Conservation (phyloP, 2,797 vertebrate genomes). For the Bovichtus variegatus region DNA sequence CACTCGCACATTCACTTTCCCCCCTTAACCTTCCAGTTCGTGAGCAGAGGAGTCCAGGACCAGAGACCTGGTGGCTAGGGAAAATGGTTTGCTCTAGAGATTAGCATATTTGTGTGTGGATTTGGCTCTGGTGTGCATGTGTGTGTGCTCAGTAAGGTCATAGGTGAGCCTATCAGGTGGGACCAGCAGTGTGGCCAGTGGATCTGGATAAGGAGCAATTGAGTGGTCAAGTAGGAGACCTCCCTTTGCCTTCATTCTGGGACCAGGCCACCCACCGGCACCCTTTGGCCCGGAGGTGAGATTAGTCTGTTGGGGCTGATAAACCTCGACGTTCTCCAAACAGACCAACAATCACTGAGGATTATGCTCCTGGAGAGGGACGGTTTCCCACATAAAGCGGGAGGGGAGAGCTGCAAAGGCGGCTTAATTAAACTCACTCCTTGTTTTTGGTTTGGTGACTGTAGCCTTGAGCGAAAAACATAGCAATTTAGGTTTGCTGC, state of each 20-base stretch:
- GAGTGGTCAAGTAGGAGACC: conserved; percentile 85
- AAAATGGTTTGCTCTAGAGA: conserved; percentile 62
- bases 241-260: conserved; percentile 87
- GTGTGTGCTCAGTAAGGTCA: conserved; percentile 43
- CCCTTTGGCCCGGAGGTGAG: conserved; percentile 64
- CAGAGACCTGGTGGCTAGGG: conserved; percentile 18
- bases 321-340: conserved; percentile 60
- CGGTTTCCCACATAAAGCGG: conserved; percentile 56
- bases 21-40: conserved; percentile 18
- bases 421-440: conserved; percentile 31
- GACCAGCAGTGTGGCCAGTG: conserved; percentile 54
- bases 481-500: conserved; percentile 30
- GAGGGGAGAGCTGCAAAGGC: conserved; percentile 38
- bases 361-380: conserved; percentile 50
- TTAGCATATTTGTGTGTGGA: conserved; percentile 57
- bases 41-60: conserved; percentile 23
- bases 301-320: conserved; percentile 74
- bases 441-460: conserved; percentile 27
- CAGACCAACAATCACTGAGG: conserved; percentile 57
- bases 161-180: conserved; percentile 73
- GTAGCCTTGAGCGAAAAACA: conserved; percentile 29
- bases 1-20: background rate
- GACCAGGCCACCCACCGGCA: conserved; percentile 66
- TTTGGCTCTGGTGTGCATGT: conserved; percentile 21
- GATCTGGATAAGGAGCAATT: conserved; percentile 62